phyloP scores from a whole-genome alignment of 2,888 invertebrate species.

The Dione juno region DNA sequence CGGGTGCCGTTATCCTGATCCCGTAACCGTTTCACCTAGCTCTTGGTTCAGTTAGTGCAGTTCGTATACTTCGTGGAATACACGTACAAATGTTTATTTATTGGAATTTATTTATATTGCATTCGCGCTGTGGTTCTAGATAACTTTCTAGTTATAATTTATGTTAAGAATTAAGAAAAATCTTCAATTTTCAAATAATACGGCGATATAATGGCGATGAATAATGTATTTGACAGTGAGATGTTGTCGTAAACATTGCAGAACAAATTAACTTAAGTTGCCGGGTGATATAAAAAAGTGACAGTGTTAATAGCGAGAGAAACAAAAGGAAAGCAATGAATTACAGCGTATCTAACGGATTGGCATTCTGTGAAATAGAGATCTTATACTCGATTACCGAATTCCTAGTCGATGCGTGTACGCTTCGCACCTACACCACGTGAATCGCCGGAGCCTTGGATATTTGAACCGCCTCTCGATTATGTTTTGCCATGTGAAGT shows the following conservation, averaged over 20 bases:
- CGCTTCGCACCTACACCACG: conserved; percentile 71
- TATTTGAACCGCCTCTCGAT: conserved; percentile 32
- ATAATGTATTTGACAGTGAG: conserved; percentile 16
- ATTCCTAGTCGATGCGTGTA: conserved; percentile 62
- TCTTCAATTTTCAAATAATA: conserved; percentile 7
- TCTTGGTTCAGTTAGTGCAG: conserved; percentile 31
- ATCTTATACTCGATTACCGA: neutral
- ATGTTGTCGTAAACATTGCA: conserved; percentile 7
- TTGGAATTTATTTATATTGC: neutral
- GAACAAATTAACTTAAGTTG: conserved; percentile 26
- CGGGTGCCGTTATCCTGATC: conserved; percentile 40
- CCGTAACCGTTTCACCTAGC: conserved; percentile 34
- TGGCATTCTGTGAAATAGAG: conserved; percentile 7
- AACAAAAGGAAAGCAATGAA: conserved; percentile 25
- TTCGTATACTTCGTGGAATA: conserved; percentile 23
- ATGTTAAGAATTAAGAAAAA: neutral
- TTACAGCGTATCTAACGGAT: conserved; percentile 6
- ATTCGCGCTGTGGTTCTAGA: neutral
- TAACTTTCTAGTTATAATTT: conserved; percentile 4
- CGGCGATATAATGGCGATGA: conserved; percentile 18
- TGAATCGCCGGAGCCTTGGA: conserved; percentile 59
- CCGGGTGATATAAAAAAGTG: conserved; percentile 18
- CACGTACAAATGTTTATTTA: neutral
- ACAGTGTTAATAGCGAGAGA: conserved; percentile 10
- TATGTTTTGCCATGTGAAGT: conserved; percentile 31